Conservation (phyloP, 2,888 invertebrate species). For the Pomacea canaliculata region DNA sequence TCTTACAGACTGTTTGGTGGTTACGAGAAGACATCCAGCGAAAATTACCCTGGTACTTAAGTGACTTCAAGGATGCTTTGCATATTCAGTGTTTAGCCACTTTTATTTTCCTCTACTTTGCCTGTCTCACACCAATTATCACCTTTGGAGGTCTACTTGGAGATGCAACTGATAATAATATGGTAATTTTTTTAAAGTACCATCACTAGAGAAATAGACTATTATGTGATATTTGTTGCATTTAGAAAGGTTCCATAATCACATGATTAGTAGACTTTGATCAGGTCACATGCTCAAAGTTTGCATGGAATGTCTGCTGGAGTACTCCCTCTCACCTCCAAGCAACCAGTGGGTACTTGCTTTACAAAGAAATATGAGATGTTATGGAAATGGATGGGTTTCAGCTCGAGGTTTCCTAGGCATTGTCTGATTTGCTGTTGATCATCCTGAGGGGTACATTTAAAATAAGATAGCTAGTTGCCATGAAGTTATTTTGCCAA, state of each 20-base stretch:
- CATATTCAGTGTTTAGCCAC: constrained; percentile 68
- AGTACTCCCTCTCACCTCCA: too few relatives aligned
- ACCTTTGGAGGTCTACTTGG: constrained; percentile 69
- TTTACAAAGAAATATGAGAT: too few relatives aligned
- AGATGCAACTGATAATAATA: constrained; percentile 63
- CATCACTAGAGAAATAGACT: neutral
- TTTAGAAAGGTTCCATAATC: neutral
- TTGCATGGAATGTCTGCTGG: too few relatives aligned
- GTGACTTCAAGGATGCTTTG: constrained; percentile 69
- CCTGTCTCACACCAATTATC: constrained; percentile 69
- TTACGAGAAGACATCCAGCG: constrained; percentile 63
- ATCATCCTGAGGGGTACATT: too few relatives aligned
- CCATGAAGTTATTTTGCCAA: too few relatives aligned
- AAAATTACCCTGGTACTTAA: constrained; percentile 60
- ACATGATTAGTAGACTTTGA: too few relatives aligned
- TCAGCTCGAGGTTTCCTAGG: too few relatives aligned
- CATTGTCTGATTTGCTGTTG: too few relatives aligned
- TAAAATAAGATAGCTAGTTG: too few relatives aligned
- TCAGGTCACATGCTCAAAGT: too few relatives aligned
- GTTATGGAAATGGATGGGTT: too few relatives aligned
- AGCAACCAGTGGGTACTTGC: too few relatives aligned
- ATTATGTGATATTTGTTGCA: neutral
- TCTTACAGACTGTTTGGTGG: constrained; percentile 67
- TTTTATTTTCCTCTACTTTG: constrained; percentile 69
- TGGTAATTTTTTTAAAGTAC: constrained; percentile 48